Conservation (phyloP, 2,113 vertebrate species). For the Perccottus glenii region DNA sequence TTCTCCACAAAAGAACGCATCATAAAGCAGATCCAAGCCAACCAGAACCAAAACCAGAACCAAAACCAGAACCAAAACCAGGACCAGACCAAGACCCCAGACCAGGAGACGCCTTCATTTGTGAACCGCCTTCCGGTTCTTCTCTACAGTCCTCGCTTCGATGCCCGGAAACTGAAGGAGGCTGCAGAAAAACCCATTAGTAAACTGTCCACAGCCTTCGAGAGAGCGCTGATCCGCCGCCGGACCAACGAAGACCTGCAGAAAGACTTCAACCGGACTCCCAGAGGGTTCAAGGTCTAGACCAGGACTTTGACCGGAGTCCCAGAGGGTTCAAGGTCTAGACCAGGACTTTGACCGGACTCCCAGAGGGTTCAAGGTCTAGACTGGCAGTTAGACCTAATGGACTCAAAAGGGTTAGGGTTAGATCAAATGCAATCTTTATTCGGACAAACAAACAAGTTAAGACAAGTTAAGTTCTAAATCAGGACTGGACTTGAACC, state of each 20-base stretch:
- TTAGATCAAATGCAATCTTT: too few species aligned
- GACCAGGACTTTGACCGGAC: slow-evolving; percentile 88
- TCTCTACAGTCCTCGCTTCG: slow-evolving; percentile 87
- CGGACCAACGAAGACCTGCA: slow-evolving; percentile 74
- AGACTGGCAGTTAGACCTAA: too few species aligned
- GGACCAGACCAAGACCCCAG: slow-evolving; percentile 38
- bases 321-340: slow-evolving; percentile 85
- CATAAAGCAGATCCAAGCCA: slow-evolving; percentile 70
- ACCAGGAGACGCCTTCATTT: slow-evolving; percentile 69
- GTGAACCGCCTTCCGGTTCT: slow-evolving; percentile 83
- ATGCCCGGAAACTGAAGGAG: slow-evolving; percentile 91
- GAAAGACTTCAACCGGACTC: slow-evolving; percentile 88
- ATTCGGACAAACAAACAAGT: too few species aligned
- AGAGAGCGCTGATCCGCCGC: slow-evolving; percentile 75
- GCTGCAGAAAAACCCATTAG: slow-evolving; percentile 81
- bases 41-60: slow-evolving; percentile 61
- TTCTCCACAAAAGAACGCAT: slow-evolving; percentile 79
- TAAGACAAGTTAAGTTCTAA: too few species aligned
- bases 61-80: slow-evolving; percentile 62
- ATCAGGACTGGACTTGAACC: too few species aligned
- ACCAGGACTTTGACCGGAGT: slow-evolving; percentile 12
- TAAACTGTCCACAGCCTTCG: slow-evolving; percentile 72
- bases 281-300: slow-evolving; percentile 79
- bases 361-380: slow-evolving; percentile 83
- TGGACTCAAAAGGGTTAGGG: too few species aligned